phyloP scores from a whole-genome alignment of 2,113 vertebrate genomes.

The Lamprotornis superbus region DNA sequence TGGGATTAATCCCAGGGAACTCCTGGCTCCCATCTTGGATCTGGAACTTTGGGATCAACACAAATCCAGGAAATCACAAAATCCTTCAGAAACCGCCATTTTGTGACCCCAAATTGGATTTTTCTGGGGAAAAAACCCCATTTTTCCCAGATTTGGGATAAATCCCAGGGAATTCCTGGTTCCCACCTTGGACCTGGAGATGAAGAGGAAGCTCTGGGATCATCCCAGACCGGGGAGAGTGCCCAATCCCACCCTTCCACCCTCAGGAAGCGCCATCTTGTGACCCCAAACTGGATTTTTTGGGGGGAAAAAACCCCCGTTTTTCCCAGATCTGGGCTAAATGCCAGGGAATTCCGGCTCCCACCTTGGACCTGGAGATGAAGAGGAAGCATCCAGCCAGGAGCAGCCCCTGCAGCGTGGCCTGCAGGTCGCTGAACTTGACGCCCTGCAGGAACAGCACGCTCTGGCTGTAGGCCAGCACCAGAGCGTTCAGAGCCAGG shows the following conservation, averaged over 20 bases:
- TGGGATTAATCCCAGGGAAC: no score
- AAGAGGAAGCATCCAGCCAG: slow-evolving; percentile 97
- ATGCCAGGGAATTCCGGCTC: rapidly evolving
- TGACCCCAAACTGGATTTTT: background rate
- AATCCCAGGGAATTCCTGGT: no score
- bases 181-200: no score
- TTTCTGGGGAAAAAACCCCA: no score
- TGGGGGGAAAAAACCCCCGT: no score
- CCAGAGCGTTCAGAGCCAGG: slow-evolving; percentile 91
- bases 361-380: slow-evolving; percentile 79
- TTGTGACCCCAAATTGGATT: no score
- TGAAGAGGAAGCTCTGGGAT: no score
- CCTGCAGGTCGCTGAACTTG: slow-evolving; percentile 97
- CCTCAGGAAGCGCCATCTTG: no score
- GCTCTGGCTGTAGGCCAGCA: slow-evolving; percentile 96
- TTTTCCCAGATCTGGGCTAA: no score
- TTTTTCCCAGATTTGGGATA: no score
- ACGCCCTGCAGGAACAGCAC: slow-evolving; percentile 96
- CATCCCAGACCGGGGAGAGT: no score
- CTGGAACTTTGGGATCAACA: slow-evolving; percentile 53
- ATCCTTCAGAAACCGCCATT: background rate
- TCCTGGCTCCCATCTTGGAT: background rate
- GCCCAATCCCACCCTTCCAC: no score
- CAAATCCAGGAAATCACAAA: background rate
- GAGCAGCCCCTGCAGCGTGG: slow-evolving; percentile 91